Percentiles rank a stretch among this genome's conserved stretches.
phyloP scores from a whole-genome alignment of 2,797 vertebrate species.

The Schizothorax lantsangensis region DNA sequence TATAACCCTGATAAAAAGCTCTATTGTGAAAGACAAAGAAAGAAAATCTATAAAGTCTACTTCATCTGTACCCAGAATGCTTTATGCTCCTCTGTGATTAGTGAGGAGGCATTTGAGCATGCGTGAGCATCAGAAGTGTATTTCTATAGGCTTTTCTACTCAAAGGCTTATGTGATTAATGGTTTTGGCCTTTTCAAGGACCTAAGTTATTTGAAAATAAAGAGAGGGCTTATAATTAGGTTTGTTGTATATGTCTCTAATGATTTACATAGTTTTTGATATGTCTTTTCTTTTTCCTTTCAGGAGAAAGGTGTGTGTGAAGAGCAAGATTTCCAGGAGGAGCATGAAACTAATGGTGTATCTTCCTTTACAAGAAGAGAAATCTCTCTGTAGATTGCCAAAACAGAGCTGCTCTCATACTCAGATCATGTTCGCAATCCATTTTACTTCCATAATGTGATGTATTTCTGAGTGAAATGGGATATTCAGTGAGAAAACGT shows the following conservation, averaged over 20 bases:
- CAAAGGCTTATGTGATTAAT: slow-evolving; percentile 1
- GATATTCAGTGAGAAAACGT: not conserved
- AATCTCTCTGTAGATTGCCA: slow-evolving; percentile 14
- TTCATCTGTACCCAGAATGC: slow-evolving; percentile 24
- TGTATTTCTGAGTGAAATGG: not conserved
- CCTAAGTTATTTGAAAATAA: slow-evolving; percentile 13
- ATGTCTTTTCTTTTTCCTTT: slow-evolving; percentile 19
- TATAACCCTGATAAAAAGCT: slow-evolving; percentile 44
- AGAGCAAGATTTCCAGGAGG: slow-evolving; percentile 65
- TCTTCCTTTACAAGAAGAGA: not conserved
- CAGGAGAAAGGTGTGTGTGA: slow-evolving; percentile 74
- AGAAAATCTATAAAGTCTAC: slow-evolving; percentile 50
- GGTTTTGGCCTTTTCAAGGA: slow-evolving; percentile 23
- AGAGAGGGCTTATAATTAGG: slow-evolving; percentile 17
- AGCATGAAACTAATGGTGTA: not conserved
- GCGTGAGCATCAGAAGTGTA: not conserved
- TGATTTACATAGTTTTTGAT: not conserved
- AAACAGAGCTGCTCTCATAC: not conserved
- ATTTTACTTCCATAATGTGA: not conserved
- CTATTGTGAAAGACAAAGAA: slow-evolving; percentile 50
- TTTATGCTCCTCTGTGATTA: slow-evolving; percentile 27
- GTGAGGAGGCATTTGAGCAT: not conserved
- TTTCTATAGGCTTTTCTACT: not conserved
- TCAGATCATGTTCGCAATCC: not conserved
- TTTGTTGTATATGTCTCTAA: not conserved